Percentiles rank a stretch among this genome's conserved stretches.
Conservation (phyloP, 2,797 vertebrate species). For the Pagetopsis macropterus region DNA sequence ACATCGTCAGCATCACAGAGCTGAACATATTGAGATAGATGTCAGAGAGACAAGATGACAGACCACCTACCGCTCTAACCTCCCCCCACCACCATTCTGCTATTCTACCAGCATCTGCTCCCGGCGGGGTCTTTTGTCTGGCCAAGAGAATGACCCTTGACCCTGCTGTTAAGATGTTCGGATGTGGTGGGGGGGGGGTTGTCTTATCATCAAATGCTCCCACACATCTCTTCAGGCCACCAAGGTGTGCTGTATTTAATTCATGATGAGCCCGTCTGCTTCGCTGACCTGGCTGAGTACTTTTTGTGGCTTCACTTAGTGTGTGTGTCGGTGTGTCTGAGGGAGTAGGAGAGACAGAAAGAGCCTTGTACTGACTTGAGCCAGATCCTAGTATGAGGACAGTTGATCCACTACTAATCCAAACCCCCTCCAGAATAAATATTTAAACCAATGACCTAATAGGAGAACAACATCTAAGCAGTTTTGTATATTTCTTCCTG, state of each 20-base stretch:
- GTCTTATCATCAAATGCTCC: slow-evolving; percentile 7
- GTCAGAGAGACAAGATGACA: slow-evolving; percentile 17
- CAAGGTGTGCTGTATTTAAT: slow-evolving; percentile 53
- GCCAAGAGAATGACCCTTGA: slow-evolving; percentile 51
- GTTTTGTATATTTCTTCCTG: not conserved
- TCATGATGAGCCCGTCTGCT: slow-evolving; percentile 50
- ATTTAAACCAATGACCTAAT: slow-evolving; percentile 45
- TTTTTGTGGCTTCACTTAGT: slow-evolving; percentile 23
- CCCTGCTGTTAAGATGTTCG: slow-evolving; percentile 37
- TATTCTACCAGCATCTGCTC: slow-evolving; percentile 47
- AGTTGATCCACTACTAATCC: slow-evolving; percentile 68
- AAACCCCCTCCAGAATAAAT: slow-evolving; percentile 45
- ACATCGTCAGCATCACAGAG: slow-evolving; percentile 25
- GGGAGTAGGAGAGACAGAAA: slow-evolving; percentile 34
- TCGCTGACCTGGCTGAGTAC: slow-evolving; percentile 48
- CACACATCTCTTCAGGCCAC: slow-evolving; percentile 20
- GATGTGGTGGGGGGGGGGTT: not conserved
- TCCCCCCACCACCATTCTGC: not conserved
- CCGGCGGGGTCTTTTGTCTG: slow-evolving; percentile 39
- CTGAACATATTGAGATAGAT: slow-evolving; percentile 38
- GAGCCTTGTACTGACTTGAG: slow-evolving; percentile 27
- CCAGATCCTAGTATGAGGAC: slow-evolving; percentile 58
- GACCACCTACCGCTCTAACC: slow-evolving; percentile 21
- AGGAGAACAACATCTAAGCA: slow-evolving; percentile 18
- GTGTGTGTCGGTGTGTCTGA: slow-evolving; percentile 1